Evolutionary conservation across 2,888 invertebrate species (phyloP), one percentile per base, ranked within the genome.

Genomic region (Tuta absoluta): DNA sequence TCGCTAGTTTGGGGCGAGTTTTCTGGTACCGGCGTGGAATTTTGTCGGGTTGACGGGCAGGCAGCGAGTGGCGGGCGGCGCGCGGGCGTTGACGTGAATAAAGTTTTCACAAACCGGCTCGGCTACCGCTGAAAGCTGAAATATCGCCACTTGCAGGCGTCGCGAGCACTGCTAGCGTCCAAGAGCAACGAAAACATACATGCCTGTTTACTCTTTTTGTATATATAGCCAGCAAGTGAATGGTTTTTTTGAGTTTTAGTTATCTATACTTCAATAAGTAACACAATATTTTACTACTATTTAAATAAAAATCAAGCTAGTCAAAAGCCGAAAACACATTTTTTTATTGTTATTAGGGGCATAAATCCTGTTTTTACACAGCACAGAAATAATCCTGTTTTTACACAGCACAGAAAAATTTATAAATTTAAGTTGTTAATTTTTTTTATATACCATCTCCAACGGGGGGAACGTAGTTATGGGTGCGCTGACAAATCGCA

Each of bases 71-170:
- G 56, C 28, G 24, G 24, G 56, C 28, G 33, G 14, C 8, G 56
- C 8, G 72, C 73, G 72, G 66, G 75, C 78, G 80, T 80, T 81
- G 79, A 84, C 76, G 80, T 76, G 81, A 84, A 84, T 82, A 86
- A 85, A 87, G 82, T 86, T 86, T 85, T 84, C 83, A 80, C 82
- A 81, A 82, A 82, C 82, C 80, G 75, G 53, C 53, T 49, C 49
- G 53, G 53, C 53, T 12, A n/a, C 23, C 71, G 69, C 71, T 80
- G 79, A 78, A 78, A 81, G 66, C 62, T 72, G 71, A 75, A 75
- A 76, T 87, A 85, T 87, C 81, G 81, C 87, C 86, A 84, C 85
- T 87, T 85, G 83, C 87, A 86, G 87, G 76, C 86, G 77, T 76
- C 76, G 78, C 77, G 77, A 77, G 75, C 75, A 75, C 75, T 74